phyloP scores from a whole-genome alignment of 2,797 vertebrate genomes.

The Avahi laniger region DNA sequence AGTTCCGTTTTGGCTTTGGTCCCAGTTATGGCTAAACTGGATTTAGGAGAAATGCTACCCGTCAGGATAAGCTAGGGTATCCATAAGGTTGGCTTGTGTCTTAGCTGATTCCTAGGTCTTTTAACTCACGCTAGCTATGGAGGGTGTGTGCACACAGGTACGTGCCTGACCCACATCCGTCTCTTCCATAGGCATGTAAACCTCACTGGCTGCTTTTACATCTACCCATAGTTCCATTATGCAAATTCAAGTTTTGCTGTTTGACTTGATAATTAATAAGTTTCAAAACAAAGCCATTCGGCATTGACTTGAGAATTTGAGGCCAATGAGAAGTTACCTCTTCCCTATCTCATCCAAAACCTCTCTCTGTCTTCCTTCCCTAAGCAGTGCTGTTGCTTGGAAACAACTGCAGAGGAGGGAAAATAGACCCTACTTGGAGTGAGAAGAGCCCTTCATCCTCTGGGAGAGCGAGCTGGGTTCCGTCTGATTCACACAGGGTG shows the following conservation, averaged over 20 bases:
- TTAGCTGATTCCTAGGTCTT: not conserved
- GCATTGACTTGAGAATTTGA: not conserved
- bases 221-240: not conserved
- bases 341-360: not conserved
- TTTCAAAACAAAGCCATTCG: slow-evolving; percentile 1
- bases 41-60: not conserved
- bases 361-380: not conserved
- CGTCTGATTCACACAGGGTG: not conserved
- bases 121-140: accelerated
- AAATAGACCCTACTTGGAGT: not conserved
- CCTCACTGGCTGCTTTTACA: not conserved
- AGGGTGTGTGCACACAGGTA: not conserved
- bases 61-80: not conserved
- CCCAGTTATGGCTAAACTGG: not conserved
- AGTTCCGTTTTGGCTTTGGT: not conserved
- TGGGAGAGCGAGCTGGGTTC: not conserved
- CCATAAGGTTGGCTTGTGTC: not conserved
- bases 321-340: not conserved
- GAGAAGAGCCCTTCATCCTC: not conserved
- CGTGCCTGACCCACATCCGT: not conserved
- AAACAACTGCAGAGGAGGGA: not conserved
- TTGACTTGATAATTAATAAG: slow-evolving; percentile 15
- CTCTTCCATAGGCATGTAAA: not conserved
- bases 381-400: not conserved
- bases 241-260: not conserved